A percentile compares a stretch with the other conserved stretches of the same genome.
Conservation (phyloP, 2,888 invertebrate genomes). For the Apodemia hepburni region DNA sequence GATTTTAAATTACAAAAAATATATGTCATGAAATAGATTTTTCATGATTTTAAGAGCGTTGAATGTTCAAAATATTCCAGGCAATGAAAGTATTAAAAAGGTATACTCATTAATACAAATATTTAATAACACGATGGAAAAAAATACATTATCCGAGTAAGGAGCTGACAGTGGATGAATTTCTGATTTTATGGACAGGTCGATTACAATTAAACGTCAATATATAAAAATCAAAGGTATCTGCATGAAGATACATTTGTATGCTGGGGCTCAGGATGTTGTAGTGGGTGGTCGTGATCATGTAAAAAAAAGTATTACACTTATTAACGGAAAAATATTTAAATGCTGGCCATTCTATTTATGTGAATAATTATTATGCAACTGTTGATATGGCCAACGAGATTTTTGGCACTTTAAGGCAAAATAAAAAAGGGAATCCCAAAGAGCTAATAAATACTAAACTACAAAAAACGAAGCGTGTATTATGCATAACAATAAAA, state of each 20-base stretch:
- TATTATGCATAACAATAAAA: constrained; percentile 25
- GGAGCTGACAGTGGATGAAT: constrained; percentile 19
- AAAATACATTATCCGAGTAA: constrained; percentile 19
- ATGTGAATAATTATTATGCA: constrained; percentile 28
- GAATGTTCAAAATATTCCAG: constrained; percentile 22
- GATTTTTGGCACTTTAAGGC: constrained; percentile 21
- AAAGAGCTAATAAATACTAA: constrained; percentile 20
- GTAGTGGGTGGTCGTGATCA: constrained; percentile 22
- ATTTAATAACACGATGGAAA: constrained; percentile 18
- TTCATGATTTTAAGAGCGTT: constrained; percentile 23
- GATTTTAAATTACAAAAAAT: too few species aligned
- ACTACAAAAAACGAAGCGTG: constrained; percentile 22
- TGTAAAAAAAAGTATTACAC: constrained; percentile 21
- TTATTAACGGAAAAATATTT: constrained; percentile 25
- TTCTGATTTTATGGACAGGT: constrained; percentile 18
- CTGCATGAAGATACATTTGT: constrained; percentile 20
- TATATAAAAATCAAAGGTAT: constrained; percentile 19
- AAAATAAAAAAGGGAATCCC: constrained; percentile 28
- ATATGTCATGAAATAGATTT: too few species aligned
- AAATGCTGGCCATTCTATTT: constrained; percentile 27
- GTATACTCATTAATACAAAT: constrained; percentile 19
- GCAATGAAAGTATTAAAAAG: constrained; percentile 23
- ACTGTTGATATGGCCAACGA: constrained; percentile 29
- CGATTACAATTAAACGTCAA: constrained; percentile 8
- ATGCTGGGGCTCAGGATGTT: constrained; percentile 19